Percentiles rank a stretch among this genome's conserved stretches.
Evolutionary conservation across 2,888 invertebrate genomes (phyloP).

Genomic region (Drosophila prolongata): DNA sequence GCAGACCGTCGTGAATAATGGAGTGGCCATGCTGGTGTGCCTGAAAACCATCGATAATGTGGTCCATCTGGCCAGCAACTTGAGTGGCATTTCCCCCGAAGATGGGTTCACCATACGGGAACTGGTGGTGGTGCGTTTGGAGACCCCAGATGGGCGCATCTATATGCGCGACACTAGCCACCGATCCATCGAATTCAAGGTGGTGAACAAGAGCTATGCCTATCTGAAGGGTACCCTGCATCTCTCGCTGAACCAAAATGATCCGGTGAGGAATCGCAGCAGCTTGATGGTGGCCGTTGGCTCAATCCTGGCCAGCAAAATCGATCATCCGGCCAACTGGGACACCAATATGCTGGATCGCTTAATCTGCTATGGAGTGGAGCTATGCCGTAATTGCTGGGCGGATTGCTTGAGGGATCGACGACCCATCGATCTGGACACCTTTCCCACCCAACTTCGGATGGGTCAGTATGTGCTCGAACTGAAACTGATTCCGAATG

Average conservation of each 20-base stretch:
- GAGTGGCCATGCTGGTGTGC: conserved; percentile 72
- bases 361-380: conserved; percentile 79
- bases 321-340: conserved; percentile 82
- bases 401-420: conserved; percentile 50
- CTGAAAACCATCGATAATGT: conserved; percentile 72
- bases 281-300: conserved; percentile 74
- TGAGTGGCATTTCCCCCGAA: conserved; percentile 51
- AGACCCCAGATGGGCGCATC: conserved; percentile 70
- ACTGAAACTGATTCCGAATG: conserved; percentile 53
- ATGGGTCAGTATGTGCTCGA: conserved; percentile 77
- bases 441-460: conserved; percentile 74
- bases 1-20: conserved; percentile 43
- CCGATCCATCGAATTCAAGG: conserved; percentile 66
- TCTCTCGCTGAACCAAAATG: conserved; percentile 67
- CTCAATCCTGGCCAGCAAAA: conserved; percentile 78
- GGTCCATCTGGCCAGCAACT: conserved; percentile 61
- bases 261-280: conserved; percentile 69
- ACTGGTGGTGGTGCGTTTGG: conserved; percentile 69
- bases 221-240: conserved; percentile 72
- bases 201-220: conserved; percentile 78
- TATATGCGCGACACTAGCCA: conserved; percentile 59
- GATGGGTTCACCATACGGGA: conserved; percentile 74
- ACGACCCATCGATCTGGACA: conserved; percentile 63
- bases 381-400: conserved; percentile 73
- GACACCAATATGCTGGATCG: conserved; percentile 73